Evolutionary conservation across 2,797 vertebrate species (phyloP).

Genomic region (Cyprinodon diabolis): DNA sequence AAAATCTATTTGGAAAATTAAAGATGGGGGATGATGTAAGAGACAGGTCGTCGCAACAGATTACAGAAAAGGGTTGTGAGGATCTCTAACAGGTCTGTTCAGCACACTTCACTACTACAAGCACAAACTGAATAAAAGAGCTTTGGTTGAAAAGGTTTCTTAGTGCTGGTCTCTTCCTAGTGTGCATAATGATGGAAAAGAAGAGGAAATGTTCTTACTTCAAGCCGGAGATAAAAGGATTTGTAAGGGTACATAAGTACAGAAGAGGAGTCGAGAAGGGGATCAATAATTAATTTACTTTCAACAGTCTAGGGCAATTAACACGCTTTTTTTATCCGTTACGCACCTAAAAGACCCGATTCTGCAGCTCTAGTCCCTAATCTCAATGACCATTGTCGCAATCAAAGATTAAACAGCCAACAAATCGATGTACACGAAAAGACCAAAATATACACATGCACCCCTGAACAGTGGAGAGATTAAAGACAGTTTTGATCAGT

Average conservation of each 20-base stretch:
- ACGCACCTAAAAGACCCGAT: conserved; percentile 71
- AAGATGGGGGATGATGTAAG: conserved; percentile 16
- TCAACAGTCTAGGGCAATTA: conserved; percentile 86
- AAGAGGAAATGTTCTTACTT: conserved; percentile 80
- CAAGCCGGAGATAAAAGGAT: conserved; percentile 79
- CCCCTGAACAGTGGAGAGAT: conserved; percentile 53
- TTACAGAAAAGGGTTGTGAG: conserved; percentile 28
- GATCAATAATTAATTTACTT: conserved; percentile 90
- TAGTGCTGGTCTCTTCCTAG: conserved; percentile 49
- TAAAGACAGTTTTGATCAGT: conserved; percentile 63
- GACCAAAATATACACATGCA: conserved; percentile 32
- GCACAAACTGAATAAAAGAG: conserved; percentile 16
- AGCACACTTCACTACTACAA: conserved; percentile 9
- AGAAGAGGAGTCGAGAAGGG: conserved; percentile 77
- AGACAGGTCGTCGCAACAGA: conserved; percentile 13
- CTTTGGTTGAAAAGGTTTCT: conserved; percentile 59
- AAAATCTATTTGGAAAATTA: conserved; percentile 33
- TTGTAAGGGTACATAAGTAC: conserved; percentile 84
- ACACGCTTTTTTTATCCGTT: conserved; percentile 79
- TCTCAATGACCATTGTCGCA: conserved; percentile 80
- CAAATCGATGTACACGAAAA: conserved; percentile 71
- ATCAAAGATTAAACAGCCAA: conserved; percentile 75
- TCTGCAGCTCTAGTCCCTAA: conserved; percentile 67
- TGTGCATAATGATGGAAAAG: conserved; percentile 71
- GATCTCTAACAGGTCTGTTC: conserved; percentile 33